Evolutionary conservation across 2,797 vertebrate genomes (phyloP).

Genomic region (Diplodus sargus): DNA sequence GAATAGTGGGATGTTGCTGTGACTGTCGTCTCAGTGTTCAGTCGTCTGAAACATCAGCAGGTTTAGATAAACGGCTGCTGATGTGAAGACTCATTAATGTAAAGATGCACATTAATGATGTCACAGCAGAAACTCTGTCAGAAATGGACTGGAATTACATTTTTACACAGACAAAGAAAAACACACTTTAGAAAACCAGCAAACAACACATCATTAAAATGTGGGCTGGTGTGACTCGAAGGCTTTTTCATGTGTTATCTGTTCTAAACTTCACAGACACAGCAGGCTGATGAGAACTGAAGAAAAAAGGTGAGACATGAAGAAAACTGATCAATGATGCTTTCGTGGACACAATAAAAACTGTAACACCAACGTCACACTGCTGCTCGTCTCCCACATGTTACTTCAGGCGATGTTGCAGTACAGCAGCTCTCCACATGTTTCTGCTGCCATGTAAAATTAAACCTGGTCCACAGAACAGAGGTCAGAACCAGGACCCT

Average conservation of each 20-base stretch:
- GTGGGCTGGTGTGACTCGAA: neutral
- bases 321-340: neutral
- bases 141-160: neutral
- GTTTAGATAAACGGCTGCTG: constrained; percentile 5
- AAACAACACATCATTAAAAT: neutral
- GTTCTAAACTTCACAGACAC: neutral
- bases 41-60: constrained; percentile 28
- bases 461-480: too few relatives aligned
- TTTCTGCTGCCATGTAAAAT: too few relatives aligned
- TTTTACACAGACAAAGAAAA: neutral
- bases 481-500: too few relatives aligned
- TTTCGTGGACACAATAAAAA: too few relatives aligned
- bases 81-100: constrained; percentile 26
- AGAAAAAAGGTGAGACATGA: neutral
- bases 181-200: neutral
- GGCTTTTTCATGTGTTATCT: neutral
- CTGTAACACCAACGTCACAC: neutral
- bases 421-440: too few relatives aligned
- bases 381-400: too few relatives aligned
- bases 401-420: too few relatives aligned
- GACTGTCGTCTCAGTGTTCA: constrained; percentile 23
- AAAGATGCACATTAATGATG: constrained; percentile 1
- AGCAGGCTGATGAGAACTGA: neutral
- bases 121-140: neutral
- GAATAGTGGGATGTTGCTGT: neutral